These are phyloP conservation scores for Thelaira solivaga DNA, from an alignment of 2,888 invertebrate genomes.

Conservation along the genomic window DNA sequence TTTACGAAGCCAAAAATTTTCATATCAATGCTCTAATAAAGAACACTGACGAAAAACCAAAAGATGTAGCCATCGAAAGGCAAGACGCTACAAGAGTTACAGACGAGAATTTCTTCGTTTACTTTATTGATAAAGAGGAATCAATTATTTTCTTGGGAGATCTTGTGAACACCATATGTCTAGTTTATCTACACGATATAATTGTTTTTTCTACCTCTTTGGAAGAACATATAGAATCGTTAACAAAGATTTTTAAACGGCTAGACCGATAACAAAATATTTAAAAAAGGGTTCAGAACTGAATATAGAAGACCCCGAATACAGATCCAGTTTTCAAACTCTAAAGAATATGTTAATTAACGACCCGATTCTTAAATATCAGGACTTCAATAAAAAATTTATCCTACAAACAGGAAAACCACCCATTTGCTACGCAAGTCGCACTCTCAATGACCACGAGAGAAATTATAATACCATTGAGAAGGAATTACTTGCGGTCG, in stretches of 20 bases:
- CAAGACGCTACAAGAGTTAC: conserved; percentile 1
- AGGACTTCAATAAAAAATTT: conserved; percentile 27
- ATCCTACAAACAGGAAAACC: not conserved
- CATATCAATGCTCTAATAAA: not conserved
- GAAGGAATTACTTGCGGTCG: not conserved
- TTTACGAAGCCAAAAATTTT: not conserved
- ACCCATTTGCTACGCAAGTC: conserved; percentile 56
- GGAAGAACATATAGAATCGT: conserved; percentile 25
- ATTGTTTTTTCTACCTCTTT: conserved; percentile 35
- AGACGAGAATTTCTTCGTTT: not conserved
- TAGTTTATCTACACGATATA: conserved; percentile 43
- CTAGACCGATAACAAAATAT: conserved; percentile 42
- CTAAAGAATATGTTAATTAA: conserved; percentile 26
- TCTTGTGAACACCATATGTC: conserved; percentile 17
- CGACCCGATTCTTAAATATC: conserved; percentile 37
- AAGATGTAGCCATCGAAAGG: not conserved
- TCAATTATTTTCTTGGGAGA: conserved; percentile 7
- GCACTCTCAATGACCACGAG: conserved; percentile 63
- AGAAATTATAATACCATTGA: conserved; percentile 57
- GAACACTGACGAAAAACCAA: not conserved
- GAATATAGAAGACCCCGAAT: conserved; percentile 33
- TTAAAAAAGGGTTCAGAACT: not conserved
- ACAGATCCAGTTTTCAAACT: conserved; percentile 37
- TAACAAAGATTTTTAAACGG: conserved; percentile 22
- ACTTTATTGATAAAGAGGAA: conserved; percentile 4